These are phyloP conservation scores for Hemiprocne comata DNA, from an alignment of 2,113 vertebrate species.

Conservation along the genomic window DNA sequence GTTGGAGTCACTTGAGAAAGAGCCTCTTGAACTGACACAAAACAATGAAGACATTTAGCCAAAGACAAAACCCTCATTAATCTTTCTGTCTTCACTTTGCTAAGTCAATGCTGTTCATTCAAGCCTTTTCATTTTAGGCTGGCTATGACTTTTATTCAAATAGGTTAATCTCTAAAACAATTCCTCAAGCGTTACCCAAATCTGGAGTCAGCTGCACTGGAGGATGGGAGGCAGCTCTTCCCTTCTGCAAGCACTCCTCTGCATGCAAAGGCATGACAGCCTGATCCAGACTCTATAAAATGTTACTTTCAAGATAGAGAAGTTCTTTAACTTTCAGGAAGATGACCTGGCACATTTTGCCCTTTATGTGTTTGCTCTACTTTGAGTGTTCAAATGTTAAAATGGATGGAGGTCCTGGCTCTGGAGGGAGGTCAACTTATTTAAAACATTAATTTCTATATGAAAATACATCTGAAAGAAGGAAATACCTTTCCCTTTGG, in stretches of 20 bases:
- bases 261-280: not conserved
- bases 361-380: not conserved
- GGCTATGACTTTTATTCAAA: not conserved
- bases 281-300: not conserved
- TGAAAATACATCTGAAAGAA: not conserved
- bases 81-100: slow-evolving; percentile 22
- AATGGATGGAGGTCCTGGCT: not conserved
- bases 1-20: not conserved
- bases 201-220: not conserved
- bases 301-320: not conserved
- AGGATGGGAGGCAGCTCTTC: not conserved
- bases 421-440: not conserved
- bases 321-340: not conserved
- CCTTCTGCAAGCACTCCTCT: accelerated
- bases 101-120: not conserved
- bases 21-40: not conserved
- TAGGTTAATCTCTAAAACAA: not conserved
- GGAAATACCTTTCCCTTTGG: not conserved
- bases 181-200: not conserved
- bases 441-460: not conserved
- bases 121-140: not conserved
- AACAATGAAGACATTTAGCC: slow-evolving; percentile 5
- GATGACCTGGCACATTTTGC: not conserved
- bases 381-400: not conserved
- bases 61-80: not conserved